phyloP scores from a whole-genome alignment of 2,888 invertebrate genomes.

The Rhimphoctona megacephalus region DNA sequence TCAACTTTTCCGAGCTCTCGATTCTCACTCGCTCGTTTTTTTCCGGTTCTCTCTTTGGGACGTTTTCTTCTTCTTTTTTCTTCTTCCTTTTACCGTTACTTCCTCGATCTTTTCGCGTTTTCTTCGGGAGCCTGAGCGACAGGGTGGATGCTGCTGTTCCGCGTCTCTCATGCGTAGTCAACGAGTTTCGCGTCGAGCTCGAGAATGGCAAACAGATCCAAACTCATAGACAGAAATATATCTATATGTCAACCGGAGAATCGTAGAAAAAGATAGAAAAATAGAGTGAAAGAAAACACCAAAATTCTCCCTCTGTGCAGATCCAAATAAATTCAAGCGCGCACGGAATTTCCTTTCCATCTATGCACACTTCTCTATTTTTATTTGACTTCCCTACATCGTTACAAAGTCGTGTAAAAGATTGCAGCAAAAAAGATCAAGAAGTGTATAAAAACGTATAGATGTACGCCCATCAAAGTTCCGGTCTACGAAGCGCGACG shows the following conservation, averaged over 20 bases:
- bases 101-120: conserved; percentile 63
- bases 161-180: conserved; percentile 61
- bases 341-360: conserved; percentile 47
- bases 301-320: conserved; percentile 16
- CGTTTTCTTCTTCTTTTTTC: conserved; percentile 1
- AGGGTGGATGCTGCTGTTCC: conserved; percentile 13
- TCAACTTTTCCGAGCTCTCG: conserved; percentile 72
- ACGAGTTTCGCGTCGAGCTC: conserved; percentile 55
- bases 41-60: conserved; percentile 47
- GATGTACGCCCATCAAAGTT: conserved; percentile 63
- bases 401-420: conserved; percentile 32
- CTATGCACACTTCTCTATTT: conserved; percentile 63
- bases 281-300: neutral
- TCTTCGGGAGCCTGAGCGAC: conserved; percentile 56
- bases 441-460: conserved; percentile 11
- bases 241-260: neutral
- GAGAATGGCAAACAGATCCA: conserved; percentile 42
- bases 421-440: conserved; percentile 53
- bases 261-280: conserved; percentile 9
- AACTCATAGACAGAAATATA: neutral
- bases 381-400: conserved; percentile 61
- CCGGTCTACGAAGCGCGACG: conserved; percentile 76
- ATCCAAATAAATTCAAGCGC: conserved; percentile 1
- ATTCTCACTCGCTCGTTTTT: conserved; percentile 58
- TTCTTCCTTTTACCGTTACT: neutral